These are phyloP conservation scores for Hemiprocne comata DNA, from an alignment of 2,113 vertebrate genomes.

Conservation along the genomic window DNA sequence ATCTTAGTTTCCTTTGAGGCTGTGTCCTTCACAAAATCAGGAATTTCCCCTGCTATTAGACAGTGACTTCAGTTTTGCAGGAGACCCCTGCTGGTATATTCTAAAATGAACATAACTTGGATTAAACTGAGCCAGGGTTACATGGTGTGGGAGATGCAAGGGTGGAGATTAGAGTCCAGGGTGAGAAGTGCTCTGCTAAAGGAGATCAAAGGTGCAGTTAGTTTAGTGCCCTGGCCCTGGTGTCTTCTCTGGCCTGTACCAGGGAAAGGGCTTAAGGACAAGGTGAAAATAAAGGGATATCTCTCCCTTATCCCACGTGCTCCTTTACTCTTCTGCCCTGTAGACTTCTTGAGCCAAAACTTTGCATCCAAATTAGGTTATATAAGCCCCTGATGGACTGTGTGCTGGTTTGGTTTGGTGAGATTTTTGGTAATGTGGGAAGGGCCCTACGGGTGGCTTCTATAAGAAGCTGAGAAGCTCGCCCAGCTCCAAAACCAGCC, in stretches of 20 bases:
- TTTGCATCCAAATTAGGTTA: neutral
- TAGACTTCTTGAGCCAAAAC: neutral
- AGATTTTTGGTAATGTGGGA: too few relatives aligned
- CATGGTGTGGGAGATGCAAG: neutral
- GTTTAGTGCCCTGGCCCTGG: neutral
- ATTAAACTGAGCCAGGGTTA: neutral
- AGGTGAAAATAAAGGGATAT: neutral
- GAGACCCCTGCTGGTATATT: neutral
- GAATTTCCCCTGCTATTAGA: neutral
- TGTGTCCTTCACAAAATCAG: neutral
- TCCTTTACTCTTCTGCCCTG: neutral
- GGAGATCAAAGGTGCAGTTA: neutral
- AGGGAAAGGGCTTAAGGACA: neutral
- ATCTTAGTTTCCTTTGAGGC: neutral
- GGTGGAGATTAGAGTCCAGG: neutral
- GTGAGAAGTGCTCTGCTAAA: neutral
- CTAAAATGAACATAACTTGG: neutral
- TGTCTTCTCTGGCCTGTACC: neutral
- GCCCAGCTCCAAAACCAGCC: too few relatives aligned
- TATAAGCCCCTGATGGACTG: neutral
- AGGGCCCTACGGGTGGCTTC: too few relatives aligned
- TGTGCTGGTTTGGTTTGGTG: too few relatives aligned
- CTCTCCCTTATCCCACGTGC: accelerated
- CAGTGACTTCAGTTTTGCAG: neutral
- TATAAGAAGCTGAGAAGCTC: too few relatives aligned